Conservation (phyloP, 2,888 invertebrate species). For the Oxytorus armatus region DNA sequence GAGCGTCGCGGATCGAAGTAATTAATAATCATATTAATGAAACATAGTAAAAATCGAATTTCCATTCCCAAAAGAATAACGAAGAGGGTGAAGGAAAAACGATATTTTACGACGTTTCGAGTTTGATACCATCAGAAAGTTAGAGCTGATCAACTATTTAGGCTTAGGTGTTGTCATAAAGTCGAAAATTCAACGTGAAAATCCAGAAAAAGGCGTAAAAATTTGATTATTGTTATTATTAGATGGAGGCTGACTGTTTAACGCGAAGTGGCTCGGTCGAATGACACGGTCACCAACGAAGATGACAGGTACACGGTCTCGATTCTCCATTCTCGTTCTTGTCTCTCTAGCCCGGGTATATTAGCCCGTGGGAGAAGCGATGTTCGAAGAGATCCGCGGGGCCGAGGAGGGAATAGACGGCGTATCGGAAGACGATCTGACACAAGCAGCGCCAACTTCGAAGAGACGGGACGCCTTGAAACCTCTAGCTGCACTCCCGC, state of each 20-base stretch:
- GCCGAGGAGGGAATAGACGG: slow-evolving; percentile 62
- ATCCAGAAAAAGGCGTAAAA: background rate
- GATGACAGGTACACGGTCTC: slow-evolving; percentile 84
- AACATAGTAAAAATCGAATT: no score
- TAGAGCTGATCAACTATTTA: no score
- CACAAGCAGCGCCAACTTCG: slow-evolving; percentile 78
- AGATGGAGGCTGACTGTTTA: slow-evolving; percentile 17
- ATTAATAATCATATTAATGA: no score
- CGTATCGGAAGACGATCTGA: slow-evolving; percentile 83
- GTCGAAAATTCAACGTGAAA: background rate
- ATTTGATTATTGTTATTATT: slow-evolving; percentile 29
- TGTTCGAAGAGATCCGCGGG: slow-evolving; percentile 69
- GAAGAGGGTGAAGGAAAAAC: no score
- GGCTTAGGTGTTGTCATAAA: no score
- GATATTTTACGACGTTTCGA: no score
- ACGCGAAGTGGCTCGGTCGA: slow-evolving; percentile 50
- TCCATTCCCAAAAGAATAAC: no score
- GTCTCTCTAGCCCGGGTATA: slow-evolving; percentile 56
- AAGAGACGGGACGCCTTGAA: slow-evolving; percentile 46
- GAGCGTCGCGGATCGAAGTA: background rate
- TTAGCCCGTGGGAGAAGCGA: slow-evolving; percentile 71
- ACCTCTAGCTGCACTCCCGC: slow-evolving; percentile 67
- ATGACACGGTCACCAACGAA: slow-evolving; percentile 69
- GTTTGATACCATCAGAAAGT: no score
- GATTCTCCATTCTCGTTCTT: slow-evolving; percentile 63